Evolutionary conservation across 2,797 vertebrate species (phyloP).

Genomic region (Oreochromis mossambicus): DNA sequence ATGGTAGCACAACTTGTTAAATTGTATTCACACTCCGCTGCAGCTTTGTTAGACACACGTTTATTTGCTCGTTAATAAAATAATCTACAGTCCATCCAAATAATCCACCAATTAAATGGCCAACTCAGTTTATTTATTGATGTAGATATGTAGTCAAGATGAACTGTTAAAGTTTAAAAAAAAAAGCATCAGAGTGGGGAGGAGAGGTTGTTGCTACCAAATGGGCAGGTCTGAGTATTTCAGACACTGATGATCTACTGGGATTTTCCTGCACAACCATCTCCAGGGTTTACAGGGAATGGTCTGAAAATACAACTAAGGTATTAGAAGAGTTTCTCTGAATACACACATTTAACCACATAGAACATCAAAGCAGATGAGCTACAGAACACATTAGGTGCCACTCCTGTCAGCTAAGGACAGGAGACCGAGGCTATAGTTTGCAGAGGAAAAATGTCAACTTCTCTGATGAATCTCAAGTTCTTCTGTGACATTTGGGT

Average conservation of each 20-base stretch:
- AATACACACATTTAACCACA: not conserved
- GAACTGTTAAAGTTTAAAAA: not conserved
- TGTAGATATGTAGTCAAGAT: not conserved
- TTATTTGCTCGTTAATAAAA: not conserved
- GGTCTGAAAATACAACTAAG: not conserved
- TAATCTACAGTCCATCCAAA: not conserved
- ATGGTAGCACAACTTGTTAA: not conserved
- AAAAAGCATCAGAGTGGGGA: not conserved
- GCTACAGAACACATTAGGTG: not conserved
- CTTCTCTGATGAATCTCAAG: not conserved
- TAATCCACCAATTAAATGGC: not conserved
- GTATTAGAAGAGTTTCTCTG: not conserved
- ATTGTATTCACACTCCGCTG: not conserved
- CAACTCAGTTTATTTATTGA: not conserved
- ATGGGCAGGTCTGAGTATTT: not conserved
- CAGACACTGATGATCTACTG: not conserved
- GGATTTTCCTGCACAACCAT: not conserved
- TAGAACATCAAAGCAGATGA: not conserved
- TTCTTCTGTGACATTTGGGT: not conserved
- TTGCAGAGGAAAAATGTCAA: not conserved
- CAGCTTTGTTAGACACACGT: not conserved
- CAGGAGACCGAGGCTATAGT: not conserved
- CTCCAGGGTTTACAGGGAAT: not conserved
- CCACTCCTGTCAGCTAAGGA: not conserved
- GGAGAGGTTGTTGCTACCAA: not conserved